Conservation (phyloP, 2,888 invertebrate genomes). For the Oscheius sp. region DNA sequence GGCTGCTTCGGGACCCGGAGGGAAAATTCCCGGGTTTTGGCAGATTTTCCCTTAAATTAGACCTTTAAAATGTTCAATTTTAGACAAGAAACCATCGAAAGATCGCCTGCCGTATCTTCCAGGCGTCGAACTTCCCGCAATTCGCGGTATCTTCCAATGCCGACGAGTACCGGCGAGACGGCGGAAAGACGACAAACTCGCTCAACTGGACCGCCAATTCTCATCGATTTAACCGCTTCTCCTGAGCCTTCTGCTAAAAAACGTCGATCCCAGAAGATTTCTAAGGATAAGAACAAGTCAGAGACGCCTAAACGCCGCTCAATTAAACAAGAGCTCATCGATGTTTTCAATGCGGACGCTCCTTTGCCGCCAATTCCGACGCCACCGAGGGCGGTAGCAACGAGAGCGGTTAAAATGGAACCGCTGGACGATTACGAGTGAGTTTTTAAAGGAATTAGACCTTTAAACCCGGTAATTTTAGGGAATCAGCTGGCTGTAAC, state of each 20-base stretch:
- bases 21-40: too few relatives aligned
- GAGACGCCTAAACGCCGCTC: not conserved
- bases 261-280: not conserved
- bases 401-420: too few relatives aligned
- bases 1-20: too few relatives aligned
- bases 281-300: not conserved
- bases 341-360: conserved; percentile 2
- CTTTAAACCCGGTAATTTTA: too few relatives aligned
- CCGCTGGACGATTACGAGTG: too few relatives aligned
- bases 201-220: not conserved
- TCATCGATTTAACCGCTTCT: not conserved
- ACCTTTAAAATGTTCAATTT: too few relatives aligned
- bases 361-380: not conserved
- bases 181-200: not conserved
- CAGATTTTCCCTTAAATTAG: too few relatives aligned
- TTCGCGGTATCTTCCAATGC: conserved; percentile 1
- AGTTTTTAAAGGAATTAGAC: too few relatives aligned
- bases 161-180: not conserved
- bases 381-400: too few relatives aligned
- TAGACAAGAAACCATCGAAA: too few relatives aligned
- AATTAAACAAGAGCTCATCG: not conserved
- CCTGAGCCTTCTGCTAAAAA: not conserved
- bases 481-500: too few relatives aligned
- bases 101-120: not conserved
- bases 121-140: not conserved